Percentiles rank a stretch among this genome's conserved stretches.
Evolutionary conservation across 2,113 vertebrate genomes (phyloP).

Genomic region (Tichodroma muraria): DNA sequence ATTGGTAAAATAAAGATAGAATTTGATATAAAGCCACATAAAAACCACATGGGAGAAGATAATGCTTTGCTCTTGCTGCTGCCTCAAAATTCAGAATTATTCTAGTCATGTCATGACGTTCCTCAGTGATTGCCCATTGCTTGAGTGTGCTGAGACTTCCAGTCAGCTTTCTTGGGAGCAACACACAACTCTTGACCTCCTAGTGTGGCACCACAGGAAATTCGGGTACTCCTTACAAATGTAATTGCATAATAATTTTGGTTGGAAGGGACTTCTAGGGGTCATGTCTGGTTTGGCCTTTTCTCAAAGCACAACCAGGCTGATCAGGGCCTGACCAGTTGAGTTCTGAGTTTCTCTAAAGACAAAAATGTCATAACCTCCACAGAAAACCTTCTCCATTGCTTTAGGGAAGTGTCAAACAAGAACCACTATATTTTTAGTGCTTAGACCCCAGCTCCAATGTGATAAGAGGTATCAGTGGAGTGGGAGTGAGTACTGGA

Average conservation of each 20-base stretch:
- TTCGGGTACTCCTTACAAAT: background rate
- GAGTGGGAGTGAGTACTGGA: background rate
- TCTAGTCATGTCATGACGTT: background rate
- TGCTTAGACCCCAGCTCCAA: background rate
- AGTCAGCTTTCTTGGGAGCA: background rate
- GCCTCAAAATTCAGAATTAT: background rate
- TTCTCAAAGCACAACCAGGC: background rate
- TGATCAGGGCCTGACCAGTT: background rate
- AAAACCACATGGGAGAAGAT: background rate
- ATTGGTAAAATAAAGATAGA: background rate
- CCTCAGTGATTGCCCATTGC: background rate
- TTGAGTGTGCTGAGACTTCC: background rate
- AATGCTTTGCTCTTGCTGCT: background rate
- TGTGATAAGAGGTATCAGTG: background rate
- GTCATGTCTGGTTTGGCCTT: background rate
- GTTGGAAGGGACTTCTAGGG: background rate
- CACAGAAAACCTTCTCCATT: background rate
- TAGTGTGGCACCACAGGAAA: background rate
- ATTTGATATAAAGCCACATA: background rate
- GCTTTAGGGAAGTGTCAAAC: background rate
- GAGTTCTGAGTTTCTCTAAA: background rate
- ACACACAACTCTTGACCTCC: background rate
- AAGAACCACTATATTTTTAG: background rate
- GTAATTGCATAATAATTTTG: background rate
- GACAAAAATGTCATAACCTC: background rate